A percentile compares a stretch with the other conserved stretches of the same genome.
phyloP scores from a whole-genome alignment of 2,113 vertebrate species.

The Epinephelus lanceolatus region DNA sequence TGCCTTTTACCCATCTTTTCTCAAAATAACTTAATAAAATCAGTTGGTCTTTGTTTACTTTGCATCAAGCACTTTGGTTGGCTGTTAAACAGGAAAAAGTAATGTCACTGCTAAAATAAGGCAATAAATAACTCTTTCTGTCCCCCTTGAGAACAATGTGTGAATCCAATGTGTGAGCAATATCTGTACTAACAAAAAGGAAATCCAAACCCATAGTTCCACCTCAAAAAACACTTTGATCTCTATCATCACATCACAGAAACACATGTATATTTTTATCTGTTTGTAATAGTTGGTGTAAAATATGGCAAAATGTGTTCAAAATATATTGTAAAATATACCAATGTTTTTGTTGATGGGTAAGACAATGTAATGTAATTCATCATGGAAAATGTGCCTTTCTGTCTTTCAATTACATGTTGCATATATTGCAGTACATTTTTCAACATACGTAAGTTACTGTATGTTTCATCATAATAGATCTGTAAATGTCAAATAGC shows the following conservation, averaged over 20 bases:
- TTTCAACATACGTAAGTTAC: neutral
- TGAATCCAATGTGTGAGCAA: neutral
- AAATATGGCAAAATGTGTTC: neutral
- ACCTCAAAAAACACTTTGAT: neutral
- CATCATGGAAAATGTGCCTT: too few species aligned
- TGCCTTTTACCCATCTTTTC: too few species aligned
- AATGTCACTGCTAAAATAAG: too few species aligned
- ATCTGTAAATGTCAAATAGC: conserved; percentile 2
- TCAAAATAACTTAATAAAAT: too few species aligned
- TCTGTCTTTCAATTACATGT: neutral
- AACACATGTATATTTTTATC: neutral
- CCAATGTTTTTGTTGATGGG: neutral
- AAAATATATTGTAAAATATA: neutral
- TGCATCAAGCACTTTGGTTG: too few species aligned
- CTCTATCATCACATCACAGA: neutral
- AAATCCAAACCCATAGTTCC: neutral
- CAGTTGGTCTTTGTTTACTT: too few species aligned
- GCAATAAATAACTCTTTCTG: too few species aligned
- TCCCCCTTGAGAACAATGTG: neutral
- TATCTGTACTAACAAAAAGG: neutral
- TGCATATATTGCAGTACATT: neutral
- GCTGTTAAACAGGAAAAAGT: too few species aligned
- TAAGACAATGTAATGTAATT: neutral
- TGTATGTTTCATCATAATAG: neutral
- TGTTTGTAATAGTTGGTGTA: neutral